Percentiles rank a stretch among this genome's conserved stretches.
These are phyloP conservation scores for Steromphala cineraria DNA, from an alignment of 2,888 invertebrate genomes.

Conservation along the genomic window DNA sequence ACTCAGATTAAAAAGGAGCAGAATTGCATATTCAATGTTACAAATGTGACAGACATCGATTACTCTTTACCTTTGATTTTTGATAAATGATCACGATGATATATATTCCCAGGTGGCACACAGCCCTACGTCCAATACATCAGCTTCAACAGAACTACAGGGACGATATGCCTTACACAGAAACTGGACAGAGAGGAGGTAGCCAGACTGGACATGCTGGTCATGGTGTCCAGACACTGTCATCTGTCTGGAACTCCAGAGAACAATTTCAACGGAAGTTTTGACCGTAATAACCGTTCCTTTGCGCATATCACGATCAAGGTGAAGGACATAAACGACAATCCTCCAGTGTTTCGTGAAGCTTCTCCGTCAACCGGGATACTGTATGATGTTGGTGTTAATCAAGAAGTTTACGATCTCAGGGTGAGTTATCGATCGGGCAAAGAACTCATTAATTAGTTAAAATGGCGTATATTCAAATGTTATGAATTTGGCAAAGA, in stretches of 20 bases:
- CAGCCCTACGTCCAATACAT: neutral
- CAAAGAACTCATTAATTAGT: too few species aligned
- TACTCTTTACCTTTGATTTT: too few species aligned
- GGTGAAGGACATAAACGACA: conserved; percentile 70
- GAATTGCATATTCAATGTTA: too few species aligned
- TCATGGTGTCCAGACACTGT: neutral
- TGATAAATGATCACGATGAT: too few species aligned
- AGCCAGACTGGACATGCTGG: neutral
- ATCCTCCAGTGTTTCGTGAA: conserved; percentile 59
- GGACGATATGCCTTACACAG: neutral
- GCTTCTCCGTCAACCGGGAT: neutral
- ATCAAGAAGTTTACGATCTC: neutral
- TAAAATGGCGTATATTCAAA: too few species aligned
- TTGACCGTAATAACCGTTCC: neutral
- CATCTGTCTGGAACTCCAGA: neutral
- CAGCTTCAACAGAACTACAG: conserved; percentile 1
- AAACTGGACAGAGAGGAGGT: conserved; percentile 12
- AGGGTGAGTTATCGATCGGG: neutral
- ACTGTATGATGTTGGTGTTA: neutral
- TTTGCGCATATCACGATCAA: conserved; percentile 58
- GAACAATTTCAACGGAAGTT: neutral
- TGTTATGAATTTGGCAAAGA: too few species aligned
- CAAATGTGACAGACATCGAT: too few species aligned
- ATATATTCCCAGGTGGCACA: neutral
- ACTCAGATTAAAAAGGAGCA: too few species aligned